Evolutionary conservation across 2,113 vertebrate species (phyloP).

Genomic region (Aphelocoma coerulescens): DNA sequence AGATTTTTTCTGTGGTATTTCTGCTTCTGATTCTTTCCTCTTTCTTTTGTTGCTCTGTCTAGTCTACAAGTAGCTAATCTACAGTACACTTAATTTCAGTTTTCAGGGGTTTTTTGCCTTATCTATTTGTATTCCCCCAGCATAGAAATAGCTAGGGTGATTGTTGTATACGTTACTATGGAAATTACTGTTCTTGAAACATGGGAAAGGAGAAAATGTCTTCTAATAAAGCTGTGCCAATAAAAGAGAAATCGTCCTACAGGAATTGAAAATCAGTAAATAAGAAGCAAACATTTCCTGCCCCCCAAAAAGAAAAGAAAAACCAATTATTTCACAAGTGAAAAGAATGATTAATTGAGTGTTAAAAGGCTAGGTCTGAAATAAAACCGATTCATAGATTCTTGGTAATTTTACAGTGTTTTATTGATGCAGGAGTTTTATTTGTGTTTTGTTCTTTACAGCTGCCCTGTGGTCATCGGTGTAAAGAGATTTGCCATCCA

Average conservation of each 20-base stretch:
- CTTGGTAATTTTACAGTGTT: neutral
- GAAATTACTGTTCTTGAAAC: neutral
- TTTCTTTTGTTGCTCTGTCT: neutral
- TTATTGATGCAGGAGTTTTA: neutral
- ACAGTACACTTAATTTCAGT: neutral
- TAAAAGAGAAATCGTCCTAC: neutral
- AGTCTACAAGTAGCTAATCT: neutral
- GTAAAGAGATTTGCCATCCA: slow-evolving; percentile 88
- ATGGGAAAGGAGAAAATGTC: neutral
- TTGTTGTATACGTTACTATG: neutral
- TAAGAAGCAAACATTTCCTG: neutral
- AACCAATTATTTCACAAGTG: neutral
- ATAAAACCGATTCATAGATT: neutral
- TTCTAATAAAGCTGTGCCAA: neutral
- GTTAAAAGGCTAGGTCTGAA: neutral
- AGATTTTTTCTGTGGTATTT: neutral
- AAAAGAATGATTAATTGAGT: neutral
- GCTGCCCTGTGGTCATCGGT: slow-evolving; percentile 91
- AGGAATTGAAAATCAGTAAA: neutral
- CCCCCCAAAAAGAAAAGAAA: neutral
- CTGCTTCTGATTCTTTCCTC: neutral
- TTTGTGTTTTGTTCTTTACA: slow-evolving; percentile 44
- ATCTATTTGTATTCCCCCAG: neutral
- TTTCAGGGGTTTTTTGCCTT: neutral
- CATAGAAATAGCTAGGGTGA: neutral